These are phyloP conservation scores for Sisor rabdophorus DNA, from an alignment of 2,113 vertebrate species.

Conservation along the genomic window DNA sequence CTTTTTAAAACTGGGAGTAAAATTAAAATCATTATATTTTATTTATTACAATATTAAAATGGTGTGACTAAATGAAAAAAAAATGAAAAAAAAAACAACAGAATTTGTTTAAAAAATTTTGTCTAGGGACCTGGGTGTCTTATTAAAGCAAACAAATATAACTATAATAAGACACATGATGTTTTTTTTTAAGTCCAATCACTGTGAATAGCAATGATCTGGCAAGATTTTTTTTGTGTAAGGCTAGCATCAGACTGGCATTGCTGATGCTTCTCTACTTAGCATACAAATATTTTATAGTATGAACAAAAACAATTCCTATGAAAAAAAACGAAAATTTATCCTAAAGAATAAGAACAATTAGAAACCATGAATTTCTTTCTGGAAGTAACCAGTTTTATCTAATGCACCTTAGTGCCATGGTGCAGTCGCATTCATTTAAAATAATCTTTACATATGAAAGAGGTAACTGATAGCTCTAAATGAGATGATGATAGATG, in stretches of 20 bases:
- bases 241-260: background rate
- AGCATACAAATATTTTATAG: background rate
- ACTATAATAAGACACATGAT: background rate
- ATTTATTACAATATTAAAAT: too few relatives aligned
- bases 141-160: background rate
- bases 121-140: background rate
- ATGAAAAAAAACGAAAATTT: too few relatives aligned
- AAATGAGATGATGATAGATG: slow-evolving; percentile 39
- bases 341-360: background rate
- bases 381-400: slow-evolving; percentile 26
- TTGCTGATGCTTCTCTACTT: background rate
- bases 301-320: too few relatives aligned
- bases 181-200: too few relatives aligned
- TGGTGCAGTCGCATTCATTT: background rate
- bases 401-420: slow-evolving; percentile 20
- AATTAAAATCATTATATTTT: too few relatives aligned
- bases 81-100: background rate
- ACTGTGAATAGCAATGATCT: background rate
- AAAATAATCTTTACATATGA: slow-evolving; percentile 17
- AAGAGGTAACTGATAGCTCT: slow-evolving; percentile 31
- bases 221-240: background rate
- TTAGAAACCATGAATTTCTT: background rate
- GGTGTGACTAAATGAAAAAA: background rate
- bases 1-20: too few relatives aligned
- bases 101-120: background rate